Base-by-base conservation (phyloP, 2,888 invertebrate species). In the Masnerella sp. region DNA sequence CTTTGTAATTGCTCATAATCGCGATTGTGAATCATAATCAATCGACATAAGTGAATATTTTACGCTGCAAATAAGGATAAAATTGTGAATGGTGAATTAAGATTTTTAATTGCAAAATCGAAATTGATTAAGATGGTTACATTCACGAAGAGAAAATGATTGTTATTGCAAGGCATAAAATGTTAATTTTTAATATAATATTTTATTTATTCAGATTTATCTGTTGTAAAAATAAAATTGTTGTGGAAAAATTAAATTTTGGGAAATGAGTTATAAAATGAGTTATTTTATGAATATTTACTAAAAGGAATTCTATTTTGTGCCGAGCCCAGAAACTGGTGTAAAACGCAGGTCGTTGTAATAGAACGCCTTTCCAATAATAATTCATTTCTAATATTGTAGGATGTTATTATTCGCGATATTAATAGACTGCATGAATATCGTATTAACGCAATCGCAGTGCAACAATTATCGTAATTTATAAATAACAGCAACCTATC, bases 341-440 rank as follows among this genome's bases (percentile, higher is more conserved):
- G 30, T n/a, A 32, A 67, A 58, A 70, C 67, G 67, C 75, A 74
- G 76, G 76, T 79, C 78, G 52, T 77, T 78, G 75, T 54, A 67
- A 74, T 73, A 68, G 75, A 78, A 81, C 78, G 77, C 78, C 75
- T 79, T 78, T 79, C 75, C 78, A 76, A 81, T 81, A 80, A 78
- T 82, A 77, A 79, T 78, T 79, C 77, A 71, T 56, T 79, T 73
- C 65, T 76, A 78, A 80, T 79, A 76, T 79, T 79, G 74, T 78
- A 78, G 78, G 79, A 79, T 72, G 80, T 75, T 75, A 78, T 78
- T 79, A 74, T 71, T 56, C 70, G 58, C 42, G 73, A 68, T 80
- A 81, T 80, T 80, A 79, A 81, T 81, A 82, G 79, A 78, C 54
- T 69, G 65, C 40, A 59, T 70, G 59, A 45, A 79, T 81, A 78